Base-by-base conservation (phyloP, 2,888 invertebrate genomes). In the Folsomia candida region DNA sequence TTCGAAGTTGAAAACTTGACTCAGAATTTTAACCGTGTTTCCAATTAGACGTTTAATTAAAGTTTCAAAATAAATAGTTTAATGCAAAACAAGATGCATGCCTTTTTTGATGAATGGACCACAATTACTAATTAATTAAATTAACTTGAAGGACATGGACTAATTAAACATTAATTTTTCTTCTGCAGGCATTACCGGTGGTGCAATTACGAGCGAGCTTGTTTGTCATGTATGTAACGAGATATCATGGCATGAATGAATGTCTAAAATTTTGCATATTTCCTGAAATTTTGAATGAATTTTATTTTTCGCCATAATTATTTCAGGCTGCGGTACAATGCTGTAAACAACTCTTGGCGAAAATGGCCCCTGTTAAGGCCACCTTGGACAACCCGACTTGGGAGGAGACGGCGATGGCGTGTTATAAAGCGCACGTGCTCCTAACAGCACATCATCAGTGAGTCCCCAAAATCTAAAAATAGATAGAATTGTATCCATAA, bases 301-400 rank as follows among this genome's bases (percentile, higher is more conserved):
- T 1, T 47, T 47, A 2, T 54, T 2, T 51, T 68, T 62, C 20
- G 27, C 14, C n/a, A 59, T 25, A 26, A 2, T 22, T 26, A 37
- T 62, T 62, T 2, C 29, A 6, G 80, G 82, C 83, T 26, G 82
- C 82, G 1, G 61, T 81, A 14, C 76, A 81, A 64, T 82, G 82
- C 57, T 84, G 83, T 75, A 76, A 81, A 26, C 71, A 73, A 26
- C 73, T 84, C 18, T 78, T 76, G 22, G 75, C 77, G 1, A 77
- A 82, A 58, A 81, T 84, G 80, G 81, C 79, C 1, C 82, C 83
- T 25, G 80, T 83, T 27, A 80, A 79, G 68, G 79, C 79, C 4
- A 81, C 81, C 70, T 77, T 82, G 79, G 66, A 64, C 3, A 59
- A 81, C 57, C 80, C 82, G 9, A 79, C 78, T 3, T 84, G 84